Percentiles rank a stretch among this genome's conserved stretches.
phyloP scores from a whole-genome alignment of 2,888 invertebrate genomes.

The Lasioglossum zephyrum region DNA sequence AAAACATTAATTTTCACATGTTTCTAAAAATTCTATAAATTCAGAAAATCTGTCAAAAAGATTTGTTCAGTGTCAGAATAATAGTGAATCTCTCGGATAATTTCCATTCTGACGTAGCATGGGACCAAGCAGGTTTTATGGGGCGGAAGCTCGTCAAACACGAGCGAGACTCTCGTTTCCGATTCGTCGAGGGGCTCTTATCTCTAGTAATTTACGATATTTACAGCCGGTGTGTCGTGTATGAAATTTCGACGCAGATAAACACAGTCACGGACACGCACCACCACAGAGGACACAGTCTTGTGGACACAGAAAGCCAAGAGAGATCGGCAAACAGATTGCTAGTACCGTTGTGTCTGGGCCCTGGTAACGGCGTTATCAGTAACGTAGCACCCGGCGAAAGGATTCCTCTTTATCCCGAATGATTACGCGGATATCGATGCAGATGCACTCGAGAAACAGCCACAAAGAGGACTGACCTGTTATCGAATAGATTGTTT shows the following conservation, averaged over 20 bases:
- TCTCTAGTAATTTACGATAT: constrained; percentile 63
- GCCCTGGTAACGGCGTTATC: constrained; percentile 21
- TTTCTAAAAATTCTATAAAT: not conserved
- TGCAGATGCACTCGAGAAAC: constrained; percentile 5
- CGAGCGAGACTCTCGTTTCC: not conserved
- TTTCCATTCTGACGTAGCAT: constrained; percentile 2
- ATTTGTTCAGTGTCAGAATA: not conserved
- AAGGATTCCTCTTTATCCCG: constrained; percentile 21
- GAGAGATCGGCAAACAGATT: constrained; percentile 11
- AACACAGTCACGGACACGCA: not conserved
- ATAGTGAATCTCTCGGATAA: not conserved
- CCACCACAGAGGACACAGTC: not conserved
- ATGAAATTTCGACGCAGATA: constrained; percentile 38
- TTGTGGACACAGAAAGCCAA: not conserved
- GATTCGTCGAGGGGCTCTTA: constrained; percentile 23
- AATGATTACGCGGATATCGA: constrained; percentile 28
- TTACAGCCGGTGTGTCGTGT: constrained; percentile 36
- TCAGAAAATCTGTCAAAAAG: not conserved
- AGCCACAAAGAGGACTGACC: constrained; percentile 31
- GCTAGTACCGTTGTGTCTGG: constrained; percentile 9
- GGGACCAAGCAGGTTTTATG: not conserved
- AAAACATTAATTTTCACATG: too few species aligned
- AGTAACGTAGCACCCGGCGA: constrained; percentile 1
- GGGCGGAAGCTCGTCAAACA: constrained; percentile 8
- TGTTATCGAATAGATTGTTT: constrained; percentile 39